Conservation (phyloP, 2,888 invertebrate genomes). For the Diarsia dahlii region DNA sequence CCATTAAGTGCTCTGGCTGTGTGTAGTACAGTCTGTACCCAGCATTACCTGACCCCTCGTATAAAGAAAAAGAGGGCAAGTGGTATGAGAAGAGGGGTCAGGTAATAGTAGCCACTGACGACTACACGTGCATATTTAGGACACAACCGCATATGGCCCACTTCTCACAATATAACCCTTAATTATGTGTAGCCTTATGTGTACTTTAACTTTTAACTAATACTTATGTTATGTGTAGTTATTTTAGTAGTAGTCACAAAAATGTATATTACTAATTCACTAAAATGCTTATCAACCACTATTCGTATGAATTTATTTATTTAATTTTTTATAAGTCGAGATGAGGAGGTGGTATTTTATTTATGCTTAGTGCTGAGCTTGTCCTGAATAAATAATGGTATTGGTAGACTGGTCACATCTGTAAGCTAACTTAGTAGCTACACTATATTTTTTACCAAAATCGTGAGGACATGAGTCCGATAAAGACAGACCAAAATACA, state of each 20-base stretch:
- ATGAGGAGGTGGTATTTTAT: background rate
- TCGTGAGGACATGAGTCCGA: background rate
- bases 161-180: background rate
- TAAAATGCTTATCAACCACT: background rate
- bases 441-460: background rate
- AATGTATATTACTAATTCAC: background rate
- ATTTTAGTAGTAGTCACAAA: background rate
- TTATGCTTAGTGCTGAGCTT: background rate
- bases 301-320: background rate
- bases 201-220: background rate
- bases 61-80: too few species aligned
- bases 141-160: conserved; percentile 30
- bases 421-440: background rate
- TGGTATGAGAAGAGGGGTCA: too few species aligned
- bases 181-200: background rate
- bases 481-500: background rate
- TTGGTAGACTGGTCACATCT: background rate
- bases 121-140: conserved; percentile 28
- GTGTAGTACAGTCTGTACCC: background rate
- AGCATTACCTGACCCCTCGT: too few species aligned
- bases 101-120: too few species aligned
- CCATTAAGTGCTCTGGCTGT: background rate
- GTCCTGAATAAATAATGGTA: background rate
- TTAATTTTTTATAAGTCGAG: background rate
- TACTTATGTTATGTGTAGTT: background rate